A percentile compares a stretch with the other conserved stretches of the same genome.
phyloP scores from a whole-genome alignment of 2,113 vertebrate genomes.

The Camelus bactrianus region DNA sequence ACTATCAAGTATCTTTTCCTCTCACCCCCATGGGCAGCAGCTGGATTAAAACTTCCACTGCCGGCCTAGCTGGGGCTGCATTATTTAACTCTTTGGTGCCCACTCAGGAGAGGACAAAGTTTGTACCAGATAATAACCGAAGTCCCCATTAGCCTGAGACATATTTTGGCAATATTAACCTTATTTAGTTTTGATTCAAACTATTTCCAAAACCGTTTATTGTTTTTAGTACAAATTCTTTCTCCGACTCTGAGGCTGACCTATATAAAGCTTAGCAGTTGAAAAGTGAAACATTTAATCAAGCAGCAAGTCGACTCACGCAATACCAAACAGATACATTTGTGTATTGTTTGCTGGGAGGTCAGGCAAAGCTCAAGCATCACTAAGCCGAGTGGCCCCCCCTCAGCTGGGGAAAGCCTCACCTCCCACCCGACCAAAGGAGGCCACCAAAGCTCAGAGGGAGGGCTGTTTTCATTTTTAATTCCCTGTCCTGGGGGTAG shows the following conservation, averaged over 20 bases:
- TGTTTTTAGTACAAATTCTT: constrained; percentile 49
- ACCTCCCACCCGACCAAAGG: not conserved
- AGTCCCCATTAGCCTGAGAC: not conserved
- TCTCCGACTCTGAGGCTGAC: not conserved
- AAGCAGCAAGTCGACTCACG: not conserved
- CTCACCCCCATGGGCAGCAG: constrained; percentile 76
- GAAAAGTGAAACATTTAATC: constrained; percentile 37
- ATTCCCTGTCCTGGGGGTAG: not conserved
- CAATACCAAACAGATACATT: not conserved
- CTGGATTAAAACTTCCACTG: constrained; percentile 75
- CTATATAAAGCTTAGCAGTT: constrained; percentile 32
- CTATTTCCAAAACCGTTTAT: constrained; percentile 52
- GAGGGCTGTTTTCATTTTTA: not conserved
- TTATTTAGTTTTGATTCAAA: constrained; percentile 35
- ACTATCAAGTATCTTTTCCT: constrained; percentile 82
- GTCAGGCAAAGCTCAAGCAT: not conserved
- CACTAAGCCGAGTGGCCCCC: not conserved
- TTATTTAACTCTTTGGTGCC: constrained; percentile 72
- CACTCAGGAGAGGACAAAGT: not conserved
- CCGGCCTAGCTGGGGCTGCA: constrained; percentile 51
- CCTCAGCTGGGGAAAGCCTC: not conserved
- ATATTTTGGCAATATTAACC: not conserved
- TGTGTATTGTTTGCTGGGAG: not conserved
- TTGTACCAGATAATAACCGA: not conserved
- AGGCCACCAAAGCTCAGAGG: not conserved